Evolutionary conservation across 2,888 invertebrate genomes (phyloP).

Genomic region (Dicycla oo): DNA sequence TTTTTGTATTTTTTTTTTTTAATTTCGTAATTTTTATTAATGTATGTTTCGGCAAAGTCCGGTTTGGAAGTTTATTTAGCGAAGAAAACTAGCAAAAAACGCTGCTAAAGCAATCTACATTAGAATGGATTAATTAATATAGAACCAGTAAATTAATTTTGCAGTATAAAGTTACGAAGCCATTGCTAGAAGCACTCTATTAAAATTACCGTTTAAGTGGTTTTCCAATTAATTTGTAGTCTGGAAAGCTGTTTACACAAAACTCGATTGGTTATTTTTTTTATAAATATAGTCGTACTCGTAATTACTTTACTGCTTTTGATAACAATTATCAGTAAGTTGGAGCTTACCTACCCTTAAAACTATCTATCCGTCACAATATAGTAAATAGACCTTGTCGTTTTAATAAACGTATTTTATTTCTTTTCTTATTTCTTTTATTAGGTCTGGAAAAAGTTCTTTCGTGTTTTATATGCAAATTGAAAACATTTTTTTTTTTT

Average conservation of each 20-base stretch:
- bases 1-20: too few relatives aligned
- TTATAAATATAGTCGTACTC: not conserved
- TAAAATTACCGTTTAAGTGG: not conserved
- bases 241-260: not conserved
- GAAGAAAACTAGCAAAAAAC: slow-evolving; percentile 28
- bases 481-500: too few relatives aligned
- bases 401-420: too few relatives aligned
- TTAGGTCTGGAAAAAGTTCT: too few relatives aligned
- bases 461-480: too few relatives aligned
- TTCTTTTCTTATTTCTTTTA: too few relatives aligned
- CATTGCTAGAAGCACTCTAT: slow-evolving; percentile 11
- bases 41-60: too few relatives aligned
- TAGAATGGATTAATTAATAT: slow-evolving; percentile 21
- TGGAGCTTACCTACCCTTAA: not conserved
- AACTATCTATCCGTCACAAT: not conserved
- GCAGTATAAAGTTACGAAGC: not conserved
- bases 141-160: slow-evolving; percentile 14
- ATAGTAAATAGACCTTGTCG: not conserved
- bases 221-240: slow-evolving; percentile 19
- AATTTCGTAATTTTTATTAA: too few relatives aligned
- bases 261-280: not conserved
- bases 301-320: not conserved
- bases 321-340: not conserved
- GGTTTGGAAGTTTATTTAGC: slow-evolving; percentile 1
- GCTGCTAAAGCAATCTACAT: slow-evolving; percentile 17